Evolutionary conservation across 2,888 invertebrate species (phyloP), one percentile per base, ranked within the genome.

Genomic region (Drosophila prolongata): DNA sequence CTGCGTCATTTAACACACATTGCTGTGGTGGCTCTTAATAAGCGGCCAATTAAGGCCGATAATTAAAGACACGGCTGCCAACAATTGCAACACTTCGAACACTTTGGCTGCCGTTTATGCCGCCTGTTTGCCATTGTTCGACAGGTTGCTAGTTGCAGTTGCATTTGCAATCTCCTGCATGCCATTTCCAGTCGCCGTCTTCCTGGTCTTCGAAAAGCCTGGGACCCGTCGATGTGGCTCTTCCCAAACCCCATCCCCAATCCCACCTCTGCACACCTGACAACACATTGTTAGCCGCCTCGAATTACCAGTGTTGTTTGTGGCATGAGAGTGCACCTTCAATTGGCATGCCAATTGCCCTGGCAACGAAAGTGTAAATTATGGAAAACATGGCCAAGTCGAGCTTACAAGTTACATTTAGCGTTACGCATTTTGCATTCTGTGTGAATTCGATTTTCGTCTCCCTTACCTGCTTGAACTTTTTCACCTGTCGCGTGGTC

Each of bases 271-370:
- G 56, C 50, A 53, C 60, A 61, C 58, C 75, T 60, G 56, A 61
- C 75, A 78, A 68, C 75, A 81, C 79, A 81, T 85, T 79, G 83
- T 81, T 84, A 64, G 79, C 60, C 88, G 74, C 64, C 71, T 87
- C 88, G 76, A 69, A 85, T 83, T 83, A 83, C 83, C 79, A 73
- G 78, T 79, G 85, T 79, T 85, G 85, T 81, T 65, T 38, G 64
- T 6, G 14, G 65, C 86, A 76, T 86, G 86, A 60, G 71, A 79
- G 47, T 61, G 50, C 38, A 64, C 61, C 53, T 42, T 30, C 38
- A 27, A 62, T 42, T 72, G 86, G 71, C 87, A 77, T 77, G 55
- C 79, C 79, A 87, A 79, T 87, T 78, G 75, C 47, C 55, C 71
- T 53, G 59, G 49, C 74, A 78, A 69, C 59, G 59, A 67, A 82